Base-by-base conservation (phyloP, 2,888 invertebrate genomes). In the Meghimatium bilineatum region DNA sequence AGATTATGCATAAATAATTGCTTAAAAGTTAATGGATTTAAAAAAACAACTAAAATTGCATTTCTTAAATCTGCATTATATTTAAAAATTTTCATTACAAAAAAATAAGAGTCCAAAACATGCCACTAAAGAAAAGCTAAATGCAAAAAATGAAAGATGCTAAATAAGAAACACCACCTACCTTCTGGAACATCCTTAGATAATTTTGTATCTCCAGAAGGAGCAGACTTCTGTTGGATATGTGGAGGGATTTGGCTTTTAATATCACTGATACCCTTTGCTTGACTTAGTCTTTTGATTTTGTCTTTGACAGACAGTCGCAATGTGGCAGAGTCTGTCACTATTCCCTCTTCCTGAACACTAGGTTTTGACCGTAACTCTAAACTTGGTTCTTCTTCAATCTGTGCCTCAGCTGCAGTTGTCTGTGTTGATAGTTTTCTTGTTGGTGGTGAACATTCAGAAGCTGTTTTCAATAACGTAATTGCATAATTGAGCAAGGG, bases 271-370 rank as follows among this genome's bases (percentile, higher is more conserved):
- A 29, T 52, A 26, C 74, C 44, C 71, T 82, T 84, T n/a, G 79
- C 86, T 82, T 86, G 87, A 83, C 85, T 87, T 81, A 84, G 83
- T 74, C 82, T 83, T 84, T 86, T 83, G 44, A 87, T 86, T 84
- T 91, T 90, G 74, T 90, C 90, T 71, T 89, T 89, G 6, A 90
- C 90, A 10, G 90, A 88, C 80, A 89, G 66, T 52, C 90, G 87
- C 49, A 89, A 81, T 2, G 90, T 90, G 56, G 87, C 88, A 2
- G 91, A 90, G 71, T 91, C 90, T 69, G 88, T 88, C 36, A 90
- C 90, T 5, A 90, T 87, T n/a, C 88, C 90, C 32, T 82, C 76
- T 1, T 82, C 82, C 34, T 80, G 84, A 38, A 56, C 76, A 75
- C 60, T n/a, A n/a, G 82, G 86, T 36, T 72, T 32, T 49, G 72